Evolutionary conservation across 2,113 vertebrate genomes (phyloP).

Genomic region (Marcusenius ussheri): DNA sequence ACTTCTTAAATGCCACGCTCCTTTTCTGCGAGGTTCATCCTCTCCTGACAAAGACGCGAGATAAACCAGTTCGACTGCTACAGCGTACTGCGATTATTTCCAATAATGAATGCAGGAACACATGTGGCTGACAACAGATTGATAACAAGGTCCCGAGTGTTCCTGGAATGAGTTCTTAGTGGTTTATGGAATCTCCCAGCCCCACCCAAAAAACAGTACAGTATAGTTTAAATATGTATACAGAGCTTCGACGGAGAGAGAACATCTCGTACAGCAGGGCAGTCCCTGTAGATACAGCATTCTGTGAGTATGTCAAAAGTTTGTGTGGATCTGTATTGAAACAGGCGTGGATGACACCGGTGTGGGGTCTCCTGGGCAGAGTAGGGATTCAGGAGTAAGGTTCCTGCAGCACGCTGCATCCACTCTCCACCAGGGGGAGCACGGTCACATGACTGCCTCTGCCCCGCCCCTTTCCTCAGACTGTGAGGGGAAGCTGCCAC

Average conservation of each 20-base stretch:
- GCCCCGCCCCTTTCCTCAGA: conserved; percentile 46
- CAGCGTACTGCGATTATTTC: not conserved
- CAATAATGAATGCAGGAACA: not conserved
- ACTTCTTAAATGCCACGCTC: not conserved
- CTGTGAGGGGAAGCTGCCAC: conserved; percentile 72
- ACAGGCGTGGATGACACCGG: not conserved
- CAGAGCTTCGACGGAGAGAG: not conserved
- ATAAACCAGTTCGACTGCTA: not conserved
- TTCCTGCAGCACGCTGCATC: not conserved
- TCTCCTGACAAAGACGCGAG: not conserved
- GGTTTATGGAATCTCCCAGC: not conserved
- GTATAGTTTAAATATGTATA: conserved; percentile 6
- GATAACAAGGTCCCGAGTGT: not conserved
- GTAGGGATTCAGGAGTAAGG: not conserved
- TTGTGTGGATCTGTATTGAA: not conserved
- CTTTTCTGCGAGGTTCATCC: not conserved
- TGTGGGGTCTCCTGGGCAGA: not conserved
- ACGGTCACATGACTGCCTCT: not conserved
- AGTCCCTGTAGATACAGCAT: not conserved
- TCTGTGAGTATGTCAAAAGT: not conserved
- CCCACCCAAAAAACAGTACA: not conserved
- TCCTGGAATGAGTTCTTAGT: not conserved
- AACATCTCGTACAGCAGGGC: not conserved
- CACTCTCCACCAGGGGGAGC: not conserved
- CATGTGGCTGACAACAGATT: not conserved